phyloP scores from a whole-genome alignment of 2,888 invertebrate species.

The Pycnomerus fuliginosus region DNA sequence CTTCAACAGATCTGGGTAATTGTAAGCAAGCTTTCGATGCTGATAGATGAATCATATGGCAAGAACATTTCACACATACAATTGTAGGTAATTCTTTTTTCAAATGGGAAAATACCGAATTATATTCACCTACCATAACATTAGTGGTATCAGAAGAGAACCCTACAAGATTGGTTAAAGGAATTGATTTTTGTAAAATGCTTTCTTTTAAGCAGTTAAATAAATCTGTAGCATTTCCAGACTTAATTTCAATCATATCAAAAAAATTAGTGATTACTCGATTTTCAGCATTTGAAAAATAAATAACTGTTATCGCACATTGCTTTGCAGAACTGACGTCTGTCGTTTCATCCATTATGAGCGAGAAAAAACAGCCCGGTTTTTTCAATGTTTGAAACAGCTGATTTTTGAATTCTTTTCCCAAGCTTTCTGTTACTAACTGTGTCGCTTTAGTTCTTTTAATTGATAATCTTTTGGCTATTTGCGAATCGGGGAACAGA shows the following conservation, averaged over 20 bases:
- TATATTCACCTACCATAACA: conserved; percentile 32
- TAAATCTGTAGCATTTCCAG: conserved; percentile 24
- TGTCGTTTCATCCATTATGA: conserved; percentile 9
- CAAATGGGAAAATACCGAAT: conserved; percentile 6
- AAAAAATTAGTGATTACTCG: conserved; percentile 24
- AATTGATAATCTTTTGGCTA: conserved; percentile 5
- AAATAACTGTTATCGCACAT: conserved; percentile 24
- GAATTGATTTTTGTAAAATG: conserved; percentile 11
- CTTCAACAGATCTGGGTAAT: conserved; percentile 27
- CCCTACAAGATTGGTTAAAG: conserved; percentile 30
- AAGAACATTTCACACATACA: conserved; percentile 30
- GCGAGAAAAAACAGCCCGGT: conserved; percentile 5
- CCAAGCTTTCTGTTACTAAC: conserved; percentile 1
- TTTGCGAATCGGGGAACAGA: conserved; percentile 17
- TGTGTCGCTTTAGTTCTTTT: conserved; percentile 10
- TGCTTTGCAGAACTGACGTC: conserved; percentile 17
- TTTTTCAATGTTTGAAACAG: conserved; percentile 1
- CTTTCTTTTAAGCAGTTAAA: conserved; percentile 19
- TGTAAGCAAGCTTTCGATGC: conserved; percentile 38
- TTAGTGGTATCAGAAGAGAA: conserved; percentile 35
- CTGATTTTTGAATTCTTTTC: neutral
- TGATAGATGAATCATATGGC: conserved; percentile 36
- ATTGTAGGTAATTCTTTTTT: conserved; percentile 19
- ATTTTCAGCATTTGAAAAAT: conserved; percentile 6
- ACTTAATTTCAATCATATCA: conserved; percentile 29